phyloP scores from a whole-genome alignment of 2,113 vertebrate species.

The Tetrao urogallus region DNA sequence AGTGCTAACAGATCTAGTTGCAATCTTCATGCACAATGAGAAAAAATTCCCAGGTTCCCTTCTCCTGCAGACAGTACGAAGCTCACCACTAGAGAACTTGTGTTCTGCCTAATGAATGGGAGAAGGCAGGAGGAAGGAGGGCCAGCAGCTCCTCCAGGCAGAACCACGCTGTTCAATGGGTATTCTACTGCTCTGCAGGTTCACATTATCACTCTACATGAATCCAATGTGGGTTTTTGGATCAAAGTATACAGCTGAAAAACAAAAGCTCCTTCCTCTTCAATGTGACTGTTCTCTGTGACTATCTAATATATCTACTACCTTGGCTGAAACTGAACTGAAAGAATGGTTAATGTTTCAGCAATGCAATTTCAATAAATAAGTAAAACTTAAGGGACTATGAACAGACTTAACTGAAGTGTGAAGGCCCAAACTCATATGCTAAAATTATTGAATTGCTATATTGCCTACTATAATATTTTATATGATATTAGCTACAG shows the following conservation, averaged over 20 bases:
- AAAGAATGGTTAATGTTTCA: background rate
- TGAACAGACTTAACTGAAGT: background rate
- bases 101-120: background rate
- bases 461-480: background rate
- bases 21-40: background rate
- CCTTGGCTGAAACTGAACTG: background rate
- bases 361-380: background rate
- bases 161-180: background rate
- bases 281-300: background rate
- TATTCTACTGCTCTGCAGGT: background rate
- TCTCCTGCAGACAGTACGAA: background rate
- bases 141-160: background rate
- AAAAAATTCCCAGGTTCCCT: background rate
- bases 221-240: background rate
- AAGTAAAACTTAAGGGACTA: background rate
- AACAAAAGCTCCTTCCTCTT: background rate
- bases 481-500: background rate
- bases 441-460: background rate
- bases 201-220: background rate
- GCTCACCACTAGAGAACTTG: background rate
- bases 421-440: background rate
- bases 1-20: background rate
- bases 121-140: background rate
- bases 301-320: background rate
- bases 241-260: background rate